Conservation (phyloP, 1,140 invertebrate species). For the Araneus ventricosus region DNA sequence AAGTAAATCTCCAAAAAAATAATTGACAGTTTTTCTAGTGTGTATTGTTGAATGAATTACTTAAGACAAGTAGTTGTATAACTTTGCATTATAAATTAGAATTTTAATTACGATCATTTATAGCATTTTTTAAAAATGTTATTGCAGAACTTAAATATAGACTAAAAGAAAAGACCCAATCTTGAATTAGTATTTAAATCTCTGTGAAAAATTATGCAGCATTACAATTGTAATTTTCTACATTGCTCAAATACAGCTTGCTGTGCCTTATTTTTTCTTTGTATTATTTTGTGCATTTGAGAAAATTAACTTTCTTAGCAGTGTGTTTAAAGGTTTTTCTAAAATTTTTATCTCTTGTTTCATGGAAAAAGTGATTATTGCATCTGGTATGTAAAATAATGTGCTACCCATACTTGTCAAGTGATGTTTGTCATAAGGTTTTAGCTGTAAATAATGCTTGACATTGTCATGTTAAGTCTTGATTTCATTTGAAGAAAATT, state of each 20-base stretch:
- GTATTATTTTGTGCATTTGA: neutral
- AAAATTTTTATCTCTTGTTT: neutral
- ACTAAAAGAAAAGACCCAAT: too few species aligned
- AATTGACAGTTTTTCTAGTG: too few species aligned
- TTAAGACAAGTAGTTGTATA: too few species aligned
- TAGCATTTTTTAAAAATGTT: too few species aligned
- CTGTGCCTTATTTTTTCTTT: neutral
- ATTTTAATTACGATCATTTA: too few species aligned
- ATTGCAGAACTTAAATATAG: too few species aligned
- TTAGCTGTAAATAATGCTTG: neutral
- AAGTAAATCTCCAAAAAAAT: neutral
- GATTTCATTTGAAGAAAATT: neutral
- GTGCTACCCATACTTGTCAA: neutral
- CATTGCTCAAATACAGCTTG: neutral
- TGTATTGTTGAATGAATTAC: too few species aligned
- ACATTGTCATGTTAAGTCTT: neutral
- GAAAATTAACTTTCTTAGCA: neutral
- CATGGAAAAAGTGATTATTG: neutral
- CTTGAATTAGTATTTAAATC: too few species aligned
- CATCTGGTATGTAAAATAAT: neutral
- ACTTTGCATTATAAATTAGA: too few species aligned
- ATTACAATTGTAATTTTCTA: neutral
- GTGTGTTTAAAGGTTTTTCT: neutral
- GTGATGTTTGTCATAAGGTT: neutral
- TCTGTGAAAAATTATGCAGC: too few species aligned